These are phyloP conservation scores for Pseudococcus viburni DNA, from an alignment of 2,888 invertebrate genomes.

Conservation along the genomic window DNA sequence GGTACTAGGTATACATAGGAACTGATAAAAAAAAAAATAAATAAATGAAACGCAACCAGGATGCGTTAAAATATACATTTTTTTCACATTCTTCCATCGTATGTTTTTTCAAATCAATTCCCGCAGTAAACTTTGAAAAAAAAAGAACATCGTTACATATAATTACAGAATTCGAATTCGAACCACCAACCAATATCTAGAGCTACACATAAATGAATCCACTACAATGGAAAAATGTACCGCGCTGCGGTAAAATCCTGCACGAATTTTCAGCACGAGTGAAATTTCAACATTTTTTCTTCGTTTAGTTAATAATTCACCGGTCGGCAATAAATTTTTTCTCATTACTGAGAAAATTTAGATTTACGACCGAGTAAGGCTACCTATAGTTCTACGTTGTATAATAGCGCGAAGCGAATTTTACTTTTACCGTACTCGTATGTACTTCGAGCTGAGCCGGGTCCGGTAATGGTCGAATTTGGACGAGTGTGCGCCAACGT, in stretches of 20 bases:
- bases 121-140: background rate
- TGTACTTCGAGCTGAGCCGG: background rate
- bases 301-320: slow-evolving; percentile 42
- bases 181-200: background rate
- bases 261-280: slow-evolving; percentile 22
- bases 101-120: background rate
- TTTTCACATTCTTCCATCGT: background rate
- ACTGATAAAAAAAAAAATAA: slow-evolving; percentile 4
- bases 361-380: background rate
- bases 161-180: background rate
- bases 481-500: too few species aligned
- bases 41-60: too few species aligned
- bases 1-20: background rate
- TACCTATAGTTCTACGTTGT: background rate
- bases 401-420: background rate
- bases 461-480: background rate
- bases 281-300: slow-evolving; percentile 38
- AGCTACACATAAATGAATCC: too few species aligned
- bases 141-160: background rate
- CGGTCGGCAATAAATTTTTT: slow-evolving; percentile 38
- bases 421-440: background rate
- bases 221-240: background rate
- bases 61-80: slow-evolving; percentile 25
- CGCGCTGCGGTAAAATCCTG: background rate
- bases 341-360: slow-evolving; percentile 38